These are phyloP conservation scores for Sicus ferrugineus DNA, from an alignment of 2,888 invertebrate genomes.

Conservation along the genomic window DNA sequence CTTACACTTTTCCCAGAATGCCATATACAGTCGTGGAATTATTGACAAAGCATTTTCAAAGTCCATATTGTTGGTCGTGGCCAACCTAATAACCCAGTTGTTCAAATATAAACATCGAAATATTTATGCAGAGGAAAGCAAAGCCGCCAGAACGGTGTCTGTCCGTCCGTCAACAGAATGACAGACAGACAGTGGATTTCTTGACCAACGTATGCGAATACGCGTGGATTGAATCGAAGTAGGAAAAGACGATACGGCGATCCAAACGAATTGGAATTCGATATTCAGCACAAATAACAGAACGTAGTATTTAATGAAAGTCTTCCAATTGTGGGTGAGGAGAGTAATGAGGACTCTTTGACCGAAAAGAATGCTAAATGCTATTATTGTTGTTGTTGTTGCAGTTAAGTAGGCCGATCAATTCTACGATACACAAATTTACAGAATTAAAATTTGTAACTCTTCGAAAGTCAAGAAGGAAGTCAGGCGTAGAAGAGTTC, in stretches of 20 bases:
- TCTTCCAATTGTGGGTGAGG: conserved; percentile 27
- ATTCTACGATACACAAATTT: too few relatives aligned
- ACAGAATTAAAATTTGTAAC: too few relatives aligned
- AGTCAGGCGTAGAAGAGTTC: too few relatives aligned
- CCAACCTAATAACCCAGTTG: conserved; percentile 8
- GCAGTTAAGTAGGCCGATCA: background rate
- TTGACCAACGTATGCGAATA: too few relatives aligned
- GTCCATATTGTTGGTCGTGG: too few relatives aligned
- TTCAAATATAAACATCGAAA: background rate
- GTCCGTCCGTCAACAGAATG: background rate
- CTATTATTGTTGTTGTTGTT: background rate
- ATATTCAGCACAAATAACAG: conserved; percentile 40
- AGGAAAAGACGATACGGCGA: background rate
- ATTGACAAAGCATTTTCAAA: too few relatives aligned
- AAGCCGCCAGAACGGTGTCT: background rate
- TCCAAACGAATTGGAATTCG: conserved; percentile 31
- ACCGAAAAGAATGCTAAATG: background rate
- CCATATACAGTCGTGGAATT: background rate
- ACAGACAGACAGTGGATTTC: background rate
- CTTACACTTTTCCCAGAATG: conserved; percentile 7
- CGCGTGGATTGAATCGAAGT: background rate
- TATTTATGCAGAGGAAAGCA: background rate
- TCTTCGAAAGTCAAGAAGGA: too few relatives aligned
- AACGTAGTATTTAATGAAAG: conserved; percentile 29
- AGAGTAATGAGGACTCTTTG: conserved; percentile 12